Percentiles rank a stretch among this genome's conserved stretches.
Conservation (phyloP, 2,797 vertebrate species). For the Botia kubotai region DNA sequence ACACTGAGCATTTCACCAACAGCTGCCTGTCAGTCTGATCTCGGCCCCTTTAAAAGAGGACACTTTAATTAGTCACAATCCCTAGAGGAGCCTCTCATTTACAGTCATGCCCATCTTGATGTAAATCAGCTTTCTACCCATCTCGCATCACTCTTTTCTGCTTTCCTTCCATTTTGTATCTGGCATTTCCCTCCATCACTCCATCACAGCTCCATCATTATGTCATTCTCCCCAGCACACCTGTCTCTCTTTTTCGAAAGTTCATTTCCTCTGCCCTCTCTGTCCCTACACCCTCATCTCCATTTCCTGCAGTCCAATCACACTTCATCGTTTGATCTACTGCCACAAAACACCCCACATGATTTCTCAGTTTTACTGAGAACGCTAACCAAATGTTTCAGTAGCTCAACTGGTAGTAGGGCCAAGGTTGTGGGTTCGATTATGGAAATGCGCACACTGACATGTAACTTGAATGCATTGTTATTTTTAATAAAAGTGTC, state of each 20-base stretch:
- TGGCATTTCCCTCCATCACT: constrained; percentile 17
- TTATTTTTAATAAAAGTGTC: too few species aligned
- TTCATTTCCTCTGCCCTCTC: constrained; percentile 50
- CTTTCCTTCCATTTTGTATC: constrained; percentile 62
- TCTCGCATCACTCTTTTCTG: constrained; percentile 71
- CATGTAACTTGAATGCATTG: background rate
- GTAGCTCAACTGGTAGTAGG: background rate
- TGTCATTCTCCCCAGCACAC: constrained; percentile 57
- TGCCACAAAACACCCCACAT: too few species aligned
- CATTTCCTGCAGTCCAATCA: constrained; percentile 5
- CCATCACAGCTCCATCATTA: constrained; percentile 56
- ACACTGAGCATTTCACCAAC: constrained; percentile 64
- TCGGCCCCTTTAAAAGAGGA: constrained; percentile 62
- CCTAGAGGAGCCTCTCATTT: constrained; percentile 66
- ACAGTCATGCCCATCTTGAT: constrained; percentile 67
- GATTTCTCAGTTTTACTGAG: too few species aligned
- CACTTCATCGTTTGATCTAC: background rate
- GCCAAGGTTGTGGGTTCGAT: background rate
- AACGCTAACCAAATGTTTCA: background rate
- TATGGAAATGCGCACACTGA: background rate
- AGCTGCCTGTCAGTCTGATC: constrained; percentile 68
- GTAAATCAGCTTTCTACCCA: constrained; percentile 63
- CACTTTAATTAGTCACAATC: constrained; percentile 70
- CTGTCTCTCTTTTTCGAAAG: constrained; percentile 67
- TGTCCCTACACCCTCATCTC: constrained; percentile 62